phyloP scores from a whole-genome alignment of 2,888 invertebrate genomes.

The Marronus borbonicus region DNA sequence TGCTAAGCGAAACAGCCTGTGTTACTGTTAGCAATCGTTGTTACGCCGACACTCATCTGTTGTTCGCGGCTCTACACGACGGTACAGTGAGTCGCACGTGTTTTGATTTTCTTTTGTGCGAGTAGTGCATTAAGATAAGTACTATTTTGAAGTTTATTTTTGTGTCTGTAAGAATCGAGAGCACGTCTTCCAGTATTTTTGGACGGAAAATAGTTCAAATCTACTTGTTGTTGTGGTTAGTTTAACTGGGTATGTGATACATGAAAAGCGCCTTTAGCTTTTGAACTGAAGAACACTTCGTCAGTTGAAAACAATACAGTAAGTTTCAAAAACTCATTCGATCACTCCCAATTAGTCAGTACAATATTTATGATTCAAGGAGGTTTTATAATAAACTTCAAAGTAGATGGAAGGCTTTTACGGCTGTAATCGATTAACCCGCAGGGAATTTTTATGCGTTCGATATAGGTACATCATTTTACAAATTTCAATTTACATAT shows the following conservation, averaged over 20 bases:
- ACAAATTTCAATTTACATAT: too few relatives aligned
- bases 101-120: slow-evolving; percentile 43
- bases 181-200: slow-evolving; percentile 20
- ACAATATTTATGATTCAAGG: too few relatives aligned
- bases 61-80: slow-evolving; percentile 3
- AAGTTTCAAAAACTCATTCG: too few relatives aligned
- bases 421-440: too few relatives aligned
- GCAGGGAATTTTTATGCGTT: too few relatives aligned
- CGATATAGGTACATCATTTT: too few relatives aligned
- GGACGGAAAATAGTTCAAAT: slow-evolving; percentile 1
- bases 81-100: slow-evolving; percentile 33
- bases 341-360: too few relatives aligned
- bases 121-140: slow-evolving; percentile 34
- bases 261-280: not conserved
- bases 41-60: slow-evolving; percentile 16
- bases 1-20: slow-evolving; percentile 32
- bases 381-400: too few relatives aligned
- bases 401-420: too few relatives aligned
- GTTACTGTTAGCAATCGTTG: slow-evolving; percentile 10
- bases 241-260: not conserved
- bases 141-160: slow-evolving; percentile 29
- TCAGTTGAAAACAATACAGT: too few relatives aligned
- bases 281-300: too few relatives aligned
- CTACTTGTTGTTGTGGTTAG: not conserved
- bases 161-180: slow-evolving; percentile 5